A percentile compares a stretch with the other conserved stretches of the same genome.
These are phyloP conservation scores for Nasonia vitripennis DNA, from an alignment of 1,140 invertebrate species.

Conservation along the genomic window DNA sequence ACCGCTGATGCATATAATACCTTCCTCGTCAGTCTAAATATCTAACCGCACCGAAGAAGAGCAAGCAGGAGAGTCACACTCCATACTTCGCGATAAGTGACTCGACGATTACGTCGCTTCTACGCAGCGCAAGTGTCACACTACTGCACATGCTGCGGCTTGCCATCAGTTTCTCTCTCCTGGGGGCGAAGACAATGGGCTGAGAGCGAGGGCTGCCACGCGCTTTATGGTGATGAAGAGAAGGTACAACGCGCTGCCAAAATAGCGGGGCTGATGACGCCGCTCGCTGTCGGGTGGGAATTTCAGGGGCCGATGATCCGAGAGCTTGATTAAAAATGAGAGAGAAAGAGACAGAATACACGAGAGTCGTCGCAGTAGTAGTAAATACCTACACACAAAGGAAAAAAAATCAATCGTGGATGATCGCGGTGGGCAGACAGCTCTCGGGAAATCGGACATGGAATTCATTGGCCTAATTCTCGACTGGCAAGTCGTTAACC, in stretches of 20 bases:
- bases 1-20: too few species aligned
- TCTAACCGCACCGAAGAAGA: too few species aligned
- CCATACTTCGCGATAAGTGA: not conserved
- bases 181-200: not conserved
- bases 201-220: not conserved
- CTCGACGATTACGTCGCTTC: slow-evolving; percentile 18
- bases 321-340: too few species aligned
- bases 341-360: too few species aligned
- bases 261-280: not conserved
- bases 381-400: too few species aligned
- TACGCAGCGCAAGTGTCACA: not conserved
- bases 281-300: not conserved
- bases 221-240: too few species aligned
- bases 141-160: not conserved
- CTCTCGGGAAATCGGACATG: not conserved
- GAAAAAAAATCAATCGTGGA: too few species aligned
- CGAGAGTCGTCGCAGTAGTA: too few species aligned
- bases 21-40: too few species aligned
- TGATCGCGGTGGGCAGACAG: not conserved
- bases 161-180: too few species aligned
- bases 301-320: not conserved
- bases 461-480: slow-evolving; percentile 35
- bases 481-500: slow-evolving; percentile 24
- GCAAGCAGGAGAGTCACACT: too few species aligned
- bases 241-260: too few species aligned